These are phyloP conservation scores for Tenthredo scrophulariae DNA, from an alignment of 2,888 invertebrate species.

Conservation along the genomic window DNA sequence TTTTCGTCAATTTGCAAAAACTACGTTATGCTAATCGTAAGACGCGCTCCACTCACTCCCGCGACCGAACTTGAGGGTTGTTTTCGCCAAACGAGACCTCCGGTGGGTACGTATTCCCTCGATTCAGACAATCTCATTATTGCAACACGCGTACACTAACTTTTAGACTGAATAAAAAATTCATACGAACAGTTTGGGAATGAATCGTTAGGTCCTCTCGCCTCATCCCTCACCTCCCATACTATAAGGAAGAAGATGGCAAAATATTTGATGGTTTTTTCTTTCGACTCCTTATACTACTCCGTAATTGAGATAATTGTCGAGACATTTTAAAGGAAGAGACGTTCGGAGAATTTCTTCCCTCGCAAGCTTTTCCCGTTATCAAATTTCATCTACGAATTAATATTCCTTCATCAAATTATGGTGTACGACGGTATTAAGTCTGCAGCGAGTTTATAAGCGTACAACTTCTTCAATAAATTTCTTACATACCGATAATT, in stretches of 20 bases:
- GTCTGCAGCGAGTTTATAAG: background rate
- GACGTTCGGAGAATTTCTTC: background rate
- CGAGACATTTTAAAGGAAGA: background rate
- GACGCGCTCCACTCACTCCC: conserved; percentile 1
- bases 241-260: background rate
- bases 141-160: background rate
- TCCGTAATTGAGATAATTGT: background rate
- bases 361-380: background rate
- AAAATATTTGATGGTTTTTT: background rate
- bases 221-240: background rate
- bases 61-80: background rate
- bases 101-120: background rate
- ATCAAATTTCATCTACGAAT: background rate
- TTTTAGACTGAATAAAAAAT: background rate
- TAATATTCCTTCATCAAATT: background rate
- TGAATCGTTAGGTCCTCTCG: background rate
- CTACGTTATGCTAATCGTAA: conserved; percentile 50
- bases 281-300: background rate
- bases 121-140: conserved; percentile 16
- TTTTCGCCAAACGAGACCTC: conserved; percentile 20
- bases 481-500: background rate
- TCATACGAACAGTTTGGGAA: background rate
- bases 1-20: conserved; percentile 70
- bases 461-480: background rate
- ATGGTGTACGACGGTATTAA: background rate